Evolutionary conservation across 2,113 vertebrate species (phyloP), one percentile per base, ranked within the genome.

Genomic region (Formicarius rufipectus): DNA sequence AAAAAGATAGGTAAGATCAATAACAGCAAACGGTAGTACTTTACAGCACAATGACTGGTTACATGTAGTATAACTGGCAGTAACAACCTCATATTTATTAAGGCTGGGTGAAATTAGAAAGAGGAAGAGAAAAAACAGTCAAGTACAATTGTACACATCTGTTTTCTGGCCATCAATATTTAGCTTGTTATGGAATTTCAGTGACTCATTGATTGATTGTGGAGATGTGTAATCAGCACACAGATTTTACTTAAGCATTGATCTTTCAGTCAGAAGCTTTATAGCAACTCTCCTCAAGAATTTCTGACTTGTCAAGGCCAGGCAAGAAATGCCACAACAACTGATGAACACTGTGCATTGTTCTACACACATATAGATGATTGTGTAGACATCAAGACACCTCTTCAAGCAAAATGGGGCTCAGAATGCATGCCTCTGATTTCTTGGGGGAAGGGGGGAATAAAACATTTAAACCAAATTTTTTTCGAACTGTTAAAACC

Each of bases 1-100:
- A 95, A 95, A 95, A 95, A 92, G 87, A 95, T 72, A 90, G 40
- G 56, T 86, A 88, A 72, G 89, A 97, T 97, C 95, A 95, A 96
- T 96, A 97, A 69, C 35, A 84, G 45, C 67, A 90, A 93, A 91
- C 3, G 2, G n/a, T 42, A 94, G 66, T 66, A 82, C 75, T 97
- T 96, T 67, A 59, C 60, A 94, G 39, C 33, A 86, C 92, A 96
- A 44, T 81, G 86, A 90, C 87, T 75, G 28, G 87, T 93, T 91
- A 50, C 40, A 55, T 50, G 49, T 56, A 85, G 14, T 52, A 49
- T 55, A 92, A 92, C 59, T 93, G 87, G 45, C 81, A 81, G 37
- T 58, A 90, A 93, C 68, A 91, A 86, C 77, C 53, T 93, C 50
- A 59, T 93, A 96, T 95, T 84, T 94, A 94, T 95, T 89, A 95